phyloP scores from a whole-genome alignment of 2,113 vertebrate species.

The Rhynchomys soricoides region DNA sequence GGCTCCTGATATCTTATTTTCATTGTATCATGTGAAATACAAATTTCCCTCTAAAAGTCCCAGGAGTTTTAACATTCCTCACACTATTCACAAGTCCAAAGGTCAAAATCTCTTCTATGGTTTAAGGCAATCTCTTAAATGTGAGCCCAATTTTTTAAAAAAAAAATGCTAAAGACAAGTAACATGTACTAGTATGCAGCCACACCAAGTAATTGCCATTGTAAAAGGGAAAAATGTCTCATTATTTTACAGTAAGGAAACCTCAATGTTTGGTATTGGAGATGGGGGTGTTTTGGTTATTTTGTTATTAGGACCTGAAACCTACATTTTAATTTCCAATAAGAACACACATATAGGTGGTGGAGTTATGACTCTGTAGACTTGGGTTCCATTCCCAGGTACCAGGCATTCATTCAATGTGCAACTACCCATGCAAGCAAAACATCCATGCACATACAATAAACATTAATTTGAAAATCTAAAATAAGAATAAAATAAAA shows the following conservation, averaged over 20 bases:
- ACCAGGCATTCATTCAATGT: too few species aligned
- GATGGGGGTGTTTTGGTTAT: neutral
- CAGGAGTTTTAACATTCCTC: neutral
- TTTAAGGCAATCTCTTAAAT: neutral
- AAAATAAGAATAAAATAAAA: neutral
- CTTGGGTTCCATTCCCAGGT: too few species aligned
- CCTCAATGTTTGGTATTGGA: neutral
- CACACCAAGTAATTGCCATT: neutral
- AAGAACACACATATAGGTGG: too few species aligned
- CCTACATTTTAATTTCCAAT: too few species aligned
- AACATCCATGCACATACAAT: too few species aligned
- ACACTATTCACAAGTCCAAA: neutral
- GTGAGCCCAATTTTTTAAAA: too few species aligned
- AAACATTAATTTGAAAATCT: too few species aligned
- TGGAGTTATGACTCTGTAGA: too few species aligned
- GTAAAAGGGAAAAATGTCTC: neutral
- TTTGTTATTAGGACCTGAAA: neutral
- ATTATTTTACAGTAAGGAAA: neutral
- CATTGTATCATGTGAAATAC: neutral
- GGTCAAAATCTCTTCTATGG: neutral
- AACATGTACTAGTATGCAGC: neutral
- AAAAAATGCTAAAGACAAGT: neutral
- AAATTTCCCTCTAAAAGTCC: neutral
- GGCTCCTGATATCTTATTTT: neutral
- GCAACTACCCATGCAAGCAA: too few species aligned